Evolutionary conservation across 1,140 invertebrate genomes (phyloP).

Genomic region (Heliconius congener): DNA sequence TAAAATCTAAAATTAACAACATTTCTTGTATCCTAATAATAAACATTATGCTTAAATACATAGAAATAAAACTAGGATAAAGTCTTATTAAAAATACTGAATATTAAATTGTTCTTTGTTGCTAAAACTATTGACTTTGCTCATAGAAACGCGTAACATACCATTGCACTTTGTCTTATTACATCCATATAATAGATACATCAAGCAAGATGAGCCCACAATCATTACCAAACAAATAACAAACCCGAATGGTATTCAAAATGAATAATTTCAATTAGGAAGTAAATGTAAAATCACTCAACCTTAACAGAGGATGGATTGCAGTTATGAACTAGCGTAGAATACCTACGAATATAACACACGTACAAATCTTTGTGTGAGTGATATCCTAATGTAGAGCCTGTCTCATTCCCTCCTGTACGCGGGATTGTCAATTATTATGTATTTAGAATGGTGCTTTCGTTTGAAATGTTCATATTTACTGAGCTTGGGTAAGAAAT

Average conservation of each 20-base stretch:
- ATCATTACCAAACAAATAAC: neutral
- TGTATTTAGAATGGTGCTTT: constrained; percentile 60
- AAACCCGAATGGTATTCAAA: constrained; percentile 29
- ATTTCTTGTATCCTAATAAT: no score
- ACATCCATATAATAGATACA: neutral
- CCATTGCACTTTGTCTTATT: neutral
- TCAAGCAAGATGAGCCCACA: neutral
- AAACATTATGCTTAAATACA: no score
- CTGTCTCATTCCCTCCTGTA: constrained; percentile 1
- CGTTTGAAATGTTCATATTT: neutral
- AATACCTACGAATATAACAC: constrained; percentile 57
- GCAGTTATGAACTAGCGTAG: constrained; percentile 58
- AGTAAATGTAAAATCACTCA: constrained; percentile 58
- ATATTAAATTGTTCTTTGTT: no score
- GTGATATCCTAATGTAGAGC: constrained; percentile 3
- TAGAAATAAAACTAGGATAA: no score
- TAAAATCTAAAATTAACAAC: no score
- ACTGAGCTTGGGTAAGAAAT: neutral
- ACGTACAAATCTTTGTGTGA: constrained; percentile 38
- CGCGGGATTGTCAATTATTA: constrained; percentile 48
- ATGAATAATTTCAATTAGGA: constrained; percentile 63
- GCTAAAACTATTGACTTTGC: neutral
- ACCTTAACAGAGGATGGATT: constrained; percentile 52
- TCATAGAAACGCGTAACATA: neutral
- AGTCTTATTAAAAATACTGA: no score